Conservation (phyloP, 2,113 vertebrate species). For the Centrocercus urophasianus region DNA sequence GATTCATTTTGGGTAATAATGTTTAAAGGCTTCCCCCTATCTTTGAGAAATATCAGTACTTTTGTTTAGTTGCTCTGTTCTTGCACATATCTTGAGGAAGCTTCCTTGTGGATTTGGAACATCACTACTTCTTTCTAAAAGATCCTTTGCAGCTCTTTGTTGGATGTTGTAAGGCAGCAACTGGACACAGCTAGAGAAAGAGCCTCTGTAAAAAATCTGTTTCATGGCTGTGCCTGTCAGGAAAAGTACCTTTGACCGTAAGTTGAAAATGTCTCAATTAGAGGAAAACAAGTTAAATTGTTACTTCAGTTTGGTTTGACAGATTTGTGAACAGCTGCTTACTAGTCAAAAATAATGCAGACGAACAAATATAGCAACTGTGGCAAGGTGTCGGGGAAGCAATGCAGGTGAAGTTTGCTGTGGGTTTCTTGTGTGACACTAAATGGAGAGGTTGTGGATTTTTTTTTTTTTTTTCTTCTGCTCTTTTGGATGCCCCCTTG, state of each 20-base stretch:
- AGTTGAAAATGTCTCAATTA: not conserved
- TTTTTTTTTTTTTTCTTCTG: not conserved
- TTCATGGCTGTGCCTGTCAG: not conserved
- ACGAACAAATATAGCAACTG: not conserved
- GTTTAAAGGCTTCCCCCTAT: not conserved
- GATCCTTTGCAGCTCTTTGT: not conserved
- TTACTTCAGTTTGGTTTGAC: not conserved
- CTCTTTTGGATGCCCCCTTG: not conserved
- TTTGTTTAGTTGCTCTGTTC: not conserved
- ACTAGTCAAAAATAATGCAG: not conserved
- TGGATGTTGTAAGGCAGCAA: not conserved
- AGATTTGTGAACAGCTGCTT: not conserved
- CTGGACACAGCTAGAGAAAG: not conserved
- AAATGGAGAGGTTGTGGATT: not conserved
- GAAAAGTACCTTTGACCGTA: not conserved
- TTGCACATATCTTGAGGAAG: not conserved
- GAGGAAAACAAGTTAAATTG: not conserved
- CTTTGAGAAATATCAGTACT: not conserved
- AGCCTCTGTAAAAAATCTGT: not conserved
- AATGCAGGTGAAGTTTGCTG: not conserved
- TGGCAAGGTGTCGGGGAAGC: fast-evolving
- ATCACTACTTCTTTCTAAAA: not conserved
- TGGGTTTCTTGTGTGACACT: not conserved
- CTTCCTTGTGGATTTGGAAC: not conserved
- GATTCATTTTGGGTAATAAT: not conserved